phyloP scores from a whole-genome alignment of 2,888 invertebrate genomes.

The Volucella inflata region DNA sequence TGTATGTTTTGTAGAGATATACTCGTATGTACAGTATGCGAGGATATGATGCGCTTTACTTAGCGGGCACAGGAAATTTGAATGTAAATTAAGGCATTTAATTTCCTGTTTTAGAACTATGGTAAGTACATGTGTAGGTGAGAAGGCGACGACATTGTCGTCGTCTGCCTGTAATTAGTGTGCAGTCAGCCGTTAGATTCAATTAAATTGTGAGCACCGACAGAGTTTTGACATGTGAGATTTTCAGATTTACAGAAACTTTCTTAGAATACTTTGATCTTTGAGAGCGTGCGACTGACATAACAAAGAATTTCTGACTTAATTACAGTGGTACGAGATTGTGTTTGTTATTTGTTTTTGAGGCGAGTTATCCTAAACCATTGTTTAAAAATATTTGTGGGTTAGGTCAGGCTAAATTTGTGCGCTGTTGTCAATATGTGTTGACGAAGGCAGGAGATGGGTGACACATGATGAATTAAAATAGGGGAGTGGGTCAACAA shows the following conservation, averaged over 20 bases:
- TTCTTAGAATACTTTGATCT: not conserved
- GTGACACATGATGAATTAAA: too few species aligned
- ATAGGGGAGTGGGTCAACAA: too few species aligned
- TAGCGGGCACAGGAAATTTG: constrained; percentile 61
- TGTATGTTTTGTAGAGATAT: not conserved
- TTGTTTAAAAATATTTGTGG: too few species aligned
- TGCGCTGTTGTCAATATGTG: too few species aligned
- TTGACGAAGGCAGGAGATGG: too few species aligned
- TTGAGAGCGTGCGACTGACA: not conserved
- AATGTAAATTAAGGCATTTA: constrained; percentile 72
- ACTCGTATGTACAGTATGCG: not conserved
- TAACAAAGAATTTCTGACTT: not conserved
- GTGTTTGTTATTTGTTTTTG: not conserved
- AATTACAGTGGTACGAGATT: not conserved
- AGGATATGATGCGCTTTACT: not conserved
- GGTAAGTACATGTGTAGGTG: constrained; percentile 53
- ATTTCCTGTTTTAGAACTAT: constrained; percentile 72
- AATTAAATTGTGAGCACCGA: constrained; percentile 47
- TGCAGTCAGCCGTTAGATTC: constrained; percentile 57
- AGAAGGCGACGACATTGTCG: constrained; percentile 43
- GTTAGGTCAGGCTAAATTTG: too few species aligned
- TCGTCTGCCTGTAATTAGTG: constrained; percentile 54
- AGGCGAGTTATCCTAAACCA: too few species aligned
- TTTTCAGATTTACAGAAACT: not conserved
- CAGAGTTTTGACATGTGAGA: not conserved